Percentiles rank a stretch among this genome's conserved stretches.
These are phyloP conservation scores for Cerastis rubricosa DNA, from an alignment of 2,888 invertebrate genomes.

Conservation along the genomic window DNA sequence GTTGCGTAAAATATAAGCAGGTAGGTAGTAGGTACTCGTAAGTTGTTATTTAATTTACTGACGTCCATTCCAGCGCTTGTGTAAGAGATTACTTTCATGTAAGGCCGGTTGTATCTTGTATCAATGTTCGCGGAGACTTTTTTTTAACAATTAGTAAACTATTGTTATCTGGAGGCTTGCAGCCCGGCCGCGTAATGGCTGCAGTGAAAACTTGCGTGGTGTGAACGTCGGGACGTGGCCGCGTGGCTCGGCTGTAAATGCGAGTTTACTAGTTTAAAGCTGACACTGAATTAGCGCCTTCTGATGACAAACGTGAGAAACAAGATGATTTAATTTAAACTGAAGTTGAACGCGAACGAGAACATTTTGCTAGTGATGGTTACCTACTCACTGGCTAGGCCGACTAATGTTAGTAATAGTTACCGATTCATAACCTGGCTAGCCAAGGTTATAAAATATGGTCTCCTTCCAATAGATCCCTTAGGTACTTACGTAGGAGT, in stretches of 20 bases:
- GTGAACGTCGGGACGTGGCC: background rate
- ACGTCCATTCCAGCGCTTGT: constrained; percentile 5
- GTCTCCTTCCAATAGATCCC: background rate
- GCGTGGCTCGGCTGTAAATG: background rate
- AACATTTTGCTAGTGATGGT: background rate
- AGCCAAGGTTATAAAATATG: background rate
- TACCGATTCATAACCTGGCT: background rate
- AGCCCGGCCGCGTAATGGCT: background rate
- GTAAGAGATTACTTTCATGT: constrained; percentile 21
- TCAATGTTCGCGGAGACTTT: background rate
- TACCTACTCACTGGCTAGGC: background rate
- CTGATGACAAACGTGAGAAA: background rate
- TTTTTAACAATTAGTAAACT: background rate
- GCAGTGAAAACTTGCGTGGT: background rate
- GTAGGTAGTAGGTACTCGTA: background rate
- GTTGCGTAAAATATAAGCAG: constrained; percentile 30
- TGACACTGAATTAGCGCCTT: background rate
- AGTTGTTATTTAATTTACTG: constrained; percentile 13
- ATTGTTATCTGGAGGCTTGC: too few relatives aligned
- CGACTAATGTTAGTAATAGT: background rate
- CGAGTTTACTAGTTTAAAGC: background rate
- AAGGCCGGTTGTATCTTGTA: constrained; percentile 3
- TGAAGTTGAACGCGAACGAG: background rate
- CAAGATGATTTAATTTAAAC: background rate
- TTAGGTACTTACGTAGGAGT: background rate